Evolutionary conservation across 2,888 invertebrate species (phyloP), one percentile per base, ranked within the genome.

Genomic region (Psococerastis gibbosa): DNA sequence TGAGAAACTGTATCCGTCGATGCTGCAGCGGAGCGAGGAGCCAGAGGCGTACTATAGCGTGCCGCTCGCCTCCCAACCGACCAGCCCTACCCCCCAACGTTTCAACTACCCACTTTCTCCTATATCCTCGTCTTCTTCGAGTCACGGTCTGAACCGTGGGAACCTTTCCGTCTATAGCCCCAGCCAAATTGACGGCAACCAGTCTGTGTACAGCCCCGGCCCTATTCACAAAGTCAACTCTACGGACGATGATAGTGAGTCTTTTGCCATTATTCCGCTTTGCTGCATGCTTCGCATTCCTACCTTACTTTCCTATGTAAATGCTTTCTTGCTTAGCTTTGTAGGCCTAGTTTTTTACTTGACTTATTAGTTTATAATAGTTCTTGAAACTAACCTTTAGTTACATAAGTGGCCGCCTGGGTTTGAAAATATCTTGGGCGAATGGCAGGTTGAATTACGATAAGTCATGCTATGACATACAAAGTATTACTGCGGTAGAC

Each of bases 1-100:
- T 8, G 91, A 92, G 62, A 89, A 91, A 65, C 69, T 89, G 60
- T 91, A 91, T 61, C 88, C 88, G 27, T 87, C 87, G 48, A 87
- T 88, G 87, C 64, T 88, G 55, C 84, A 56, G 75, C 78, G 52
- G 75, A 58, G 84, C 54, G 81, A 83, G 47, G 85, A 87, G 59
- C 75, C 80, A 50, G 87, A 85, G 57, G 82, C 84, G 1, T 84
- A 84, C 61, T 84, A 84, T 60, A 84, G 84, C 60, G 69, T 84
- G 51, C 84, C 84, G 1, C 78, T 84, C 47, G 50, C 49, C 1
- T 78, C 78, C 38, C 78, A 79, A 53, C 78, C 78, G 34, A 78
- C 78, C 3, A 78, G 78, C 50, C 78, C 79, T 1, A 78, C 78
- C 3, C 75, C 75, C 9, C 20, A 15, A 43, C 51, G 54, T 47